phyloP scores from a whole-genome alignment of 2,113 vertebrate species.

The Oncorhynchus kisutch region DNA sequence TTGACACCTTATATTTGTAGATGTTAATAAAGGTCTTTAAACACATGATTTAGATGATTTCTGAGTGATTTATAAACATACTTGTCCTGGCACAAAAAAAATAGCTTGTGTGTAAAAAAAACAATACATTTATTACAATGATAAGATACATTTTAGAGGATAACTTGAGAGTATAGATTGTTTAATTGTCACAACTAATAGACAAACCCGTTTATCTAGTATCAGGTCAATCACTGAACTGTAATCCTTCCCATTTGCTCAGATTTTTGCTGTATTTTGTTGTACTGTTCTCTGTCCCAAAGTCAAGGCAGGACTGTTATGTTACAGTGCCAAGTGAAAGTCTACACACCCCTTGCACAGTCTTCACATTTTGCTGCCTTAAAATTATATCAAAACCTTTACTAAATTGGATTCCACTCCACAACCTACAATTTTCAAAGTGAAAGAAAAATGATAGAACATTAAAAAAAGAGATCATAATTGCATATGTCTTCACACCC shows the following conservation, averaged over 20 bases:
- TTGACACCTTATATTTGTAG: slow-evolving; percentile 17
- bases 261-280: slow-evolving; percentile 32
- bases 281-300: slow-evolving; percentile 7
- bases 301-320: not conserved
- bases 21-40: not conserved
- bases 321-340: no score
- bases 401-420: no score
- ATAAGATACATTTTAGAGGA: no score
- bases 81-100: not conserved
- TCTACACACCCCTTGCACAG: no score
- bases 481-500: no score
- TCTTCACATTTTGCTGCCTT: no score
- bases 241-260: slow-evolving; percentile 34
- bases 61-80: not conserved
- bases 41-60: not conserved
- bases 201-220: not conserved
- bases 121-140: not conserved
- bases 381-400: no score
- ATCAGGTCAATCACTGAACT: slow-evolving; percentile 25
- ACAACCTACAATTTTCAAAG: no score
- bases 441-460: no score
- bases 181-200: not conserved
- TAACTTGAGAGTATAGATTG: not conserved
- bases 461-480: no score
- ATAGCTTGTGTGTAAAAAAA: no score